Percentiles rank a stretch among this genome's conserved stretches.
Conservation (phyloP, 2,113 vertebrate species). For the Butorides virescens region DNA sequence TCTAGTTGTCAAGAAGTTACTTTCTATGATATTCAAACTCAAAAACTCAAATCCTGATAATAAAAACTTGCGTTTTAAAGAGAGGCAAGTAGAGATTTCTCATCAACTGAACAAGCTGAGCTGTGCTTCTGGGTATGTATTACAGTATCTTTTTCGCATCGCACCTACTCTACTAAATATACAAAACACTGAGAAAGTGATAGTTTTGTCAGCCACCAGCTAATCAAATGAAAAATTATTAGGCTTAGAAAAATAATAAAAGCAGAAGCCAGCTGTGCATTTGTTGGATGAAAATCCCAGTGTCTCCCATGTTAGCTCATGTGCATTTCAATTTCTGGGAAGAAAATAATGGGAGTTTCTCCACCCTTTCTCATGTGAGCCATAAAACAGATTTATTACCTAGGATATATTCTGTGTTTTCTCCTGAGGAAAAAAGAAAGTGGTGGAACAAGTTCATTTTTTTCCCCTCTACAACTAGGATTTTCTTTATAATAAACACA, state of each 20-base stretch:
- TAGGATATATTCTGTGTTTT: slow-evolving; percentile 65
- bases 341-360: slow-evolving; percentile 68
- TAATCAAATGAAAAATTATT: slow-evolving; percentile 64
- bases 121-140: background rate
- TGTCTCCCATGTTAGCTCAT: slow-evolving; percentile 61
- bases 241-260: slow-evolving; percentile 60
- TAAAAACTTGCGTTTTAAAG: background rate
- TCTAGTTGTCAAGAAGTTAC: background rate
- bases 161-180: slow-evolving; percentile 24
- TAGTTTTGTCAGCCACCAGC: slow-evolving; percentile 63
- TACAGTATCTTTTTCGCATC: background rate
- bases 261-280: slow-evolving; percentile 61
- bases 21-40: background rate
- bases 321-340: slow-evolving; percentile 65
- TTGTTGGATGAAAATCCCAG: slow-evolving; percentile 59
- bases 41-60: background rate
- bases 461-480: slow-evolving; percentile 53
- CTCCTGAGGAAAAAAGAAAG: slow-evolving; percentile 62
- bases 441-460: slow-evolving; percentile 65
- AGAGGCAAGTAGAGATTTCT: background rate
- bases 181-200: slow-evolving; percentile 41
- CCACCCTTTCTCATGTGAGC: slow-evolving; percentile 70
- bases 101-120: background rate
- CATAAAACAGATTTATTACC: slow-evolving; percentile 71
- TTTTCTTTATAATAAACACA: slow-evolving; percentile 67